Percentiles rank a stretch among this genome's conserved stretches.
Conservation (phyloP, 2,888 invertebrate species). For the Tortricodes alternella region DNA sequence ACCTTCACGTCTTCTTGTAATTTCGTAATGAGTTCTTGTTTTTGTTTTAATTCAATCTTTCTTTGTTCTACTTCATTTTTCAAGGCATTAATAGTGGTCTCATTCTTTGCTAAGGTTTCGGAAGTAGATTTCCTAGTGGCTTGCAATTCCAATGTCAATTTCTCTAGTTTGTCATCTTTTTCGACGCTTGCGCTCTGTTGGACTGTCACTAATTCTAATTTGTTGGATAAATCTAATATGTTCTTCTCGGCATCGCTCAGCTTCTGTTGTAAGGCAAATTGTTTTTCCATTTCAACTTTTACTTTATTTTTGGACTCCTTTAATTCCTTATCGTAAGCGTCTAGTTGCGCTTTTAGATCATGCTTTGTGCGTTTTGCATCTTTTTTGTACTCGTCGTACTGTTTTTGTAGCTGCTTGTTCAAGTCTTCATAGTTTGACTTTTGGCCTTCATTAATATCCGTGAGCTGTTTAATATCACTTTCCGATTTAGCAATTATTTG, state of each 20-base stretch:
- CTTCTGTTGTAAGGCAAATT: constrained; percentile 62
- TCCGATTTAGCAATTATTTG: constrained; percentile 69
- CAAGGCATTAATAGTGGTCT: constrained; percentile 61
- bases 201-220: constrained; percentile 67
- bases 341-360: constrained; percentile 81
- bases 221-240: constrained; percentile 64
- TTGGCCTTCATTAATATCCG: constrained; percentile 73
- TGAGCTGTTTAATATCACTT: constrained; percentile 69
- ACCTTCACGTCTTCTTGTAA: constrained; percentile 75
- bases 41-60: constrained; percentile 64
- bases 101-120: constrained; percentile 62
- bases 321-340: constrained; percentile 74
- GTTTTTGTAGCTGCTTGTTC: constrained; percentile 67
- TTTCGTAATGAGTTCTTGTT: constrained; percentile 61
- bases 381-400: constrained; percentile 71
- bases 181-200: constrained; percentile 67
- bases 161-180: constrained; percentile 71
- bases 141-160: constrained; percentile 70
- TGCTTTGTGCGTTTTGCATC: constrained; percentile 76
- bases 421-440: constrained; percentile 76
- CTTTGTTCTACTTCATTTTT: constrained; percentile 67
- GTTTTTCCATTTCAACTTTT: constrained; percentile 64
- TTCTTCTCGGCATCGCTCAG: constrained; percentile 62
- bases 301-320: constrained; percentile 65
- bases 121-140: constrained; percentile 59